phyloP scores from a whole-genome alignment of 2,888 invertebrate genomes.

The Caenorhabditis sinica region DNA sequence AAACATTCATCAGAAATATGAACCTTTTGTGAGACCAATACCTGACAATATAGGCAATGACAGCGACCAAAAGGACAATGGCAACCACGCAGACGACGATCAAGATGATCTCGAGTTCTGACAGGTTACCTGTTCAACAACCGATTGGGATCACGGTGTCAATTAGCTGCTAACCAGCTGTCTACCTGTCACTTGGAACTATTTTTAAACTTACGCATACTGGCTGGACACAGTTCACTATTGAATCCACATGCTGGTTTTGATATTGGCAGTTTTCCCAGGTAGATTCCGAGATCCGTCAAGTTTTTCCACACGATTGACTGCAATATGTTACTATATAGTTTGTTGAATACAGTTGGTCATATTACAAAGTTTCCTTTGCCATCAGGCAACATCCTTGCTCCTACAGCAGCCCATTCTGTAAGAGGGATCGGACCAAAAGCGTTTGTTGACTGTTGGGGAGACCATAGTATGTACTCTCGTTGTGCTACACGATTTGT shows the following conservation, averaged over 20 bases:
- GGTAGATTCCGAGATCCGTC: constrained; percentile 53
- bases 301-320: constrained; percentile 56
- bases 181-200: constrained; percentile 9
- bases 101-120: constrained; percentile 70
- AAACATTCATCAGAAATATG: too few species aligned
- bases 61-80: constrained; percentile 49
- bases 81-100: constrained; percentile 64
- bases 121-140: constrained; percentile 66
- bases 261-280: constrained; percentile 57
- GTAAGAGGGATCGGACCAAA: constrained; percentile 40
- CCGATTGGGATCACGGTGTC: constrained; percentile 36
- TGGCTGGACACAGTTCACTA: constrained; percentile 58
- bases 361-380: constrained; percentile 57
- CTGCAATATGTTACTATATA: constrained; percentile 20
- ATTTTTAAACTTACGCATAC: constrained; percentile 48
- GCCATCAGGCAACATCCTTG: constrained; percentile 60
- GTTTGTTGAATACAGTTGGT: too few species aligned
- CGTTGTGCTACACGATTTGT: constrained; percentile 52
- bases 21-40: not conserved
- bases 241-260: constrained; percentile 72
- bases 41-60: constrained; percentile 64
- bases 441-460: constrained; percentile 38
- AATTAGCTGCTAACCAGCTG: constrained; percentile 50
- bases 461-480: constrained; percentile 60
- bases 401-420: constrained; percentile 54